Percentiles rank a stretch among this genome's conserved stretches.
Conservation (phyloP, 2,797 vertebrate species). For the Phataginus tricuspis region DNA sequence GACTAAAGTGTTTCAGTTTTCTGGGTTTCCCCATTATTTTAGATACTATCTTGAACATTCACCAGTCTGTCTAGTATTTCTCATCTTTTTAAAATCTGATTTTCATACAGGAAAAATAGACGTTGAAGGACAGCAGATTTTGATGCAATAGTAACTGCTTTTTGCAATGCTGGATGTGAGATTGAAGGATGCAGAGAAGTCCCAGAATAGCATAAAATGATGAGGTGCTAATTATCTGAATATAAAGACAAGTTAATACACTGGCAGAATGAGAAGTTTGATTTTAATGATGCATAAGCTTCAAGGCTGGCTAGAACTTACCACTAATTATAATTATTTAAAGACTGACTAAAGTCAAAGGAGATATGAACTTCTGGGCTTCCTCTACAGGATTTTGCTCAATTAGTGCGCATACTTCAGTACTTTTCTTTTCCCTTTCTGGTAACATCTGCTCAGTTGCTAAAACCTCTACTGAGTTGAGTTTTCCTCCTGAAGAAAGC, state of each 20-base stretch:
- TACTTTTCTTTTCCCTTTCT: background rate
- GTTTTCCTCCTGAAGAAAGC: constrained; percentile 47
- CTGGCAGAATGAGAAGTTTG: constrained; percentile 33
- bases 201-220: constrained; percentile 28
- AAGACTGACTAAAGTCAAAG: constrained; percentile 35
- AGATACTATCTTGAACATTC: background rate
- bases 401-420: constrained; percentile 8
- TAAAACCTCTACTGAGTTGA: constrained; percentile 27
- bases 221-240: constrained; percentile 51
- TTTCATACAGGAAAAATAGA: constrained; percentile 22
- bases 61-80: background rate
- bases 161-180: background rate
- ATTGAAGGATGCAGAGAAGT: background rate
- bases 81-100: background rate
- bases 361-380: background rate
- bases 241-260: background rate
- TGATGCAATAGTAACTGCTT: background rate
- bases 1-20: background rate
- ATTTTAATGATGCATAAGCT: constrained; percentile 52
- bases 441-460: constrained; percentile 60
- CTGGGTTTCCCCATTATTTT: constrained; percentile 4
- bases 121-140: background rate
- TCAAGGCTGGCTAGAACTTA: background rate
- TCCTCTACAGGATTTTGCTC: constrained; percentile 44
- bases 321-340: constrained; percentile 18